Percentiles rank a stretch among this genome's conserved stretches.
Evolutionary conservation across 2,797 vertebrate genomes (phyloP).

Genomic region (Lemur catta): DNA sequence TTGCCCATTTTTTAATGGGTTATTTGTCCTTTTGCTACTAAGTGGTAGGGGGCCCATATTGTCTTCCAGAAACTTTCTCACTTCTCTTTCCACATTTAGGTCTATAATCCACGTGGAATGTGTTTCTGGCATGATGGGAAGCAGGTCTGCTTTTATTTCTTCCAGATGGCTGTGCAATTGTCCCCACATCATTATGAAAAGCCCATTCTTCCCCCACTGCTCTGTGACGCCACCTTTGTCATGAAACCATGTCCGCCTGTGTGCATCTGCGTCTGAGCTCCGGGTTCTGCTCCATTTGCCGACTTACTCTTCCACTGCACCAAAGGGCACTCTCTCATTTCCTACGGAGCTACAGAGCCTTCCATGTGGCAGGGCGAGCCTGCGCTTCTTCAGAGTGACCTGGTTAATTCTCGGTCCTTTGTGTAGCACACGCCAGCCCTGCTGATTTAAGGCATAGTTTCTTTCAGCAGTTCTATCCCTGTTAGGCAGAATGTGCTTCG

Average conservation of each 20-base stretch:
- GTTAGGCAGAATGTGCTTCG: not conserved
- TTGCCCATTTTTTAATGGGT: not conserved
- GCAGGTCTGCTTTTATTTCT: not conserved
- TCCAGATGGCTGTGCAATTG: not conserved
- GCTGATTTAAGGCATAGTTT: not conserved
- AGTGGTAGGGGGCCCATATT: not conserved
- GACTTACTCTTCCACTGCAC: not conserved
- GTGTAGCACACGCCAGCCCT: not conserved
- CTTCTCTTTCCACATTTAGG: not conserved
- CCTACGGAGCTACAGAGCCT: not conserved
- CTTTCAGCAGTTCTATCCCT: not conserved
- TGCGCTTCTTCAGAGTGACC: not conserved
- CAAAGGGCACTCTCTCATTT: not conserved
- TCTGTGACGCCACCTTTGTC: not conserved
- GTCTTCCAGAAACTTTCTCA: not conserved
- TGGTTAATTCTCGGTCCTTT: not conserved
- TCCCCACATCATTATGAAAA: not conserved
- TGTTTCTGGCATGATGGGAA: not conserved
- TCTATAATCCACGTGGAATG: not conserved
- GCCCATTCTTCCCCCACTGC: not conserved
- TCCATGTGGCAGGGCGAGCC: fast-evolving
- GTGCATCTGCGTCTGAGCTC: not conserved
- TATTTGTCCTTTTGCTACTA: not conserved
- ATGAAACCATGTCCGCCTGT: not conserved
- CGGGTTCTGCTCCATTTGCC: not conserved